Conservation (phyloP, 2,888 invertebrate species). For the Rapana venosa region DNA sequence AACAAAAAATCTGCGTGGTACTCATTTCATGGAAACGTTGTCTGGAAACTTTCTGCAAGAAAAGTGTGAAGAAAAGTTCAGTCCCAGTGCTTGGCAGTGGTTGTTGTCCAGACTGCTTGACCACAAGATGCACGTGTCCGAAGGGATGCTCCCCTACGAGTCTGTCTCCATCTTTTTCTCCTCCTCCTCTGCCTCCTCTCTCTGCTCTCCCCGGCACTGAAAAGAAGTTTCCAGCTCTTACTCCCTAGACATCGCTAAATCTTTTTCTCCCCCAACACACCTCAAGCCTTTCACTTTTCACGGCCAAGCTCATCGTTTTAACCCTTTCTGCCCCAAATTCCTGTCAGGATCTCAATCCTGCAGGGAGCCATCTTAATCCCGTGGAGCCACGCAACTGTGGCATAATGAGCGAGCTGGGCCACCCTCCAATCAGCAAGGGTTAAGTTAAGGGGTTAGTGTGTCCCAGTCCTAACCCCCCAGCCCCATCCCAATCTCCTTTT, state of each 20-base stretch:
- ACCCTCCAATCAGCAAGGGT: slow-evolving; percentile 22
- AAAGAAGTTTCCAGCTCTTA: not conserved
- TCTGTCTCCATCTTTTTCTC: slow-evolving; percentile 30
- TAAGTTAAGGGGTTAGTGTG: slow-evolving; percentile 8
- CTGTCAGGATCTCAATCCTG: not conserved
- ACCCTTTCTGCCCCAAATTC: slow-evolving; percentile 17
- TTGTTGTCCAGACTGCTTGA: too few species aligned
- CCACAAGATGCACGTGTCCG: too few species aligned
- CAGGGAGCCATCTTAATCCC: slow-evolving; percentile 18
- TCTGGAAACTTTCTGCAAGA: too few species aligned
- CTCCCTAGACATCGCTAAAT: slow-evolving; percentile 18
- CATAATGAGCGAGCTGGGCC: not conserved
- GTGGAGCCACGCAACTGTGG: slow-evolving; percentile 15
- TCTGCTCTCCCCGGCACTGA: not conserved
- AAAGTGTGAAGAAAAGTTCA: too few species aligned
- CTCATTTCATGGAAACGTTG: too few species aligned
- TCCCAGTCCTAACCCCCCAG: not conserved
- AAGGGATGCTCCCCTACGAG: not conserved
- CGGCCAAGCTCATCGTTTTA: slow-evolving; percentile 7
- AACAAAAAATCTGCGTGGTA: too few species aligned
- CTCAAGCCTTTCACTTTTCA: not conserved
- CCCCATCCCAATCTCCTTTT: too few species aligned
- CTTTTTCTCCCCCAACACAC: not conserved
- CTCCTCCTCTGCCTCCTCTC: not conserved
- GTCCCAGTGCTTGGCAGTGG: too few species aligned